phyloP scores from a whole-genome alignment of 2,888 invertebrate genomes.

The Caenorhabditis zanzibari region DNA sequence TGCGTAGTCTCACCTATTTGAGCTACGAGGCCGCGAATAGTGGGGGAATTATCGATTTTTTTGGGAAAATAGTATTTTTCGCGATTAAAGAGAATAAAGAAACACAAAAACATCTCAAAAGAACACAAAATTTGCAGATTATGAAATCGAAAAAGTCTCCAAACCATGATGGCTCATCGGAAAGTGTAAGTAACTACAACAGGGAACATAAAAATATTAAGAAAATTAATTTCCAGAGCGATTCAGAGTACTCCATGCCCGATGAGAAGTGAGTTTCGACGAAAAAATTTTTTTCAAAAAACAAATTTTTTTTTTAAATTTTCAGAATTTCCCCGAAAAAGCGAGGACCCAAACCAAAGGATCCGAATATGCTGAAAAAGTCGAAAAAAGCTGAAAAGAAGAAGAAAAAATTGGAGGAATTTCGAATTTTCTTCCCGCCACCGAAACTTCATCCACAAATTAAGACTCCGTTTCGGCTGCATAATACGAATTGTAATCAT shows the following conservation, averaged over 20 bases:
- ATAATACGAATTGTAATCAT: slow-evolving; percentile 42
- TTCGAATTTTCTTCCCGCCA: slow-evolving; percentile 46
- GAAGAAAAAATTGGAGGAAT: slow-evolving; percentile 41
- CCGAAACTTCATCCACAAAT: slow-evolving; percentile 2
- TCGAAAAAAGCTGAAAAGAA: not conserved
- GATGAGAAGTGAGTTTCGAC: slow-evolving; percentile 7
- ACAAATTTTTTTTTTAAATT: too few relatives aligned
- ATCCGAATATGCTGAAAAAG: not conserved
- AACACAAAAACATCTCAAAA: not conserved
- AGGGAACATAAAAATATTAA: not conserved
- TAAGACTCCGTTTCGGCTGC: slow-evolving; percentile 29
- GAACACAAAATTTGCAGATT: not conserved
- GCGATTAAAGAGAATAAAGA: too few relatives aligned
- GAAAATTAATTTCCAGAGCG: slow-evolving; percentile 4
- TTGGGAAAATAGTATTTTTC: too few relatives aligned
- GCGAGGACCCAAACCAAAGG: not conserved
- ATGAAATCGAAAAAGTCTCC: slow-evolving; percentile 14
- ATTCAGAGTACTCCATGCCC: not conserved
- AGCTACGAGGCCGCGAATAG: not conserved
- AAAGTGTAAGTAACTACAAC: slow-evolving; percentile 6
- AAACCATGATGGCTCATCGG: not conserved
- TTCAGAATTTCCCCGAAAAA: slow-evolving; percentile 1
- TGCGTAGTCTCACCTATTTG: not conserved
- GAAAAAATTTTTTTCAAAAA: too few relatives aligned
- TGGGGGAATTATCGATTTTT: not conserved